Conservation (phyloP, 2,113 vertebrate genomes). For the Entelurus aequoreus region DNA sequence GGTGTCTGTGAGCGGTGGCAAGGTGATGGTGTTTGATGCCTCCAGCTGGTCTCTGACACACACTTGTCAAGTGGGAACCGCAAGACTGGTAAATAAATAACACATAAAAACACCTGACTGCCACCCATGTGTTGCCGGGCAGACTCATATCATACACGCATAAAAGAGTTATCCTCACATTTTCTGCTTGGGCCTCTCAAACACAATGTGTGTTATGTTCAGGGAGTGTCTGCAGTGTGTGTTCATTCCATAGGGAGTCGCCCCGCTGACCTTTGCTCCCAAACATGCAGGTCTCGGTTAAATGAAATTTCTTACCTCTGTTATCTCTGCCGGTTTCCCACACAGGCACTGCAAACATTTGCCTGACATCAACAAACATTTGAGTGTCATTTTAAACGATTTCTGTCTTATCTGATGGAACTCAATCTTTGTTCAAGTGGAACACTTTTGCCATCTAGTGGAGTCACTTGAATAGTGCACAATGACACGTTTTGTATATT, state of each 20-base stretch:
- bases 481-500: not conserved
- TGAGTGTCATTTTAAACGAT: not conserved
- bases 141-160: constrained; percentile 20
- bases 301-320: constrained; percentile 24
- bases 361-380: not conserved
- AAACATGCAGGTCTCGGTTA: constrained; percentile 37
- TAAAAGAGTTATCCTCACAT: constrained; percentile 17
- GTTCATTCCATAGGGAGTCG: constrained; percentile 4
- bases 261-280: constrained; percentile 14
- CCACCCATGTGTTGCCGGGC: not conserved
- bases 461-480: not conserved
- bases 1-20: constrained; percentile 80
- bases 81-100: constrained; percentile 74
- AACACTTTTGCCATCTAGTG: constrained; percentile 39
- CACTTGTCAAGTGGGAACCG: constrained; percentile 79
- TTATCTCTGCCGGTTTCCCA: not conserved
- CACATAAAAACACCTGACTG: not conserved
- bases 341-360: not conserved
- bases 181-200: constrained; percentile 1
- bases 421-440: not conserved
- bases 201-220: not conserved
- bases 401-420: not conserved
- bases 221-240: not conserved
- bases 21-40: constrained; percentile 88
- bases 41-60: constrained; percentile 89